Percentiles rank a stretch among this genome's conserved stretches.
phyloP scores from a whole-genome alignment of 2,797 vertebrate genomes.

The Halcyon leucocephala region DNA sequence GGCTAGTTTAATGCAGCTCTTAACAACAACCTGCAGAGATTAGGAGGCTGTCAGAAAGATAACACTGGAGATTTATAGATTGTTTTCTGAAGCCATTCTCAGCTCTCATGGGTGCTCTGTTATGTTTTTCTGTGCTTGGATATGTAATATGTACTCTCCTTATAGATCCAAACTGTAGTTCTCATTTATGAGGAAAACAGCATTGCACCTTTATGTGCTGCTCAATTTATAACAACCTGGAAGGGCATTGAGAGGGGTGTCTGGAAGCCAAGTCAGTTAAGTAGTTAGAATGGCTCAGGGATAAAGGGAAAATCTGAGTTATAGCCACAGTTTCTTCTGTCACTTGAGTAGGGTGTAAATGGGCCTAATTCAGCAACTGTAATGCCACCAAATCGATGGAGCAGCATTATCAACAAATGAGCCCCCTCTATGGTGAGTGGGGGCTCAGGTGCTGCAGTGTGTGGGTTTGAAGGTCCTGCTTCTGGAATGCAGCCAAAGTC shows the following conservation, averaged over 20 bases:
- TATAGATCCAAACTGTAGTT: not conserved
- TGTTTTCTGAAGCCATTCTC: slow-evolving; percentile 39
- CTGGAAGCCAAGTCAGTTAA: not conserved
- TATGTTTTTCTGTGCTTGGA: not conserved
- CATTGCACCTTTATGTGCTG: not conserved
- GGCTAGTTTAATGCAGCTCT: slow-evolving; percentile 40
- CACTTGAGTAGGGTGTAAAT: not conserved
- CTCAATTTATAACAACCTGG: not conserved
- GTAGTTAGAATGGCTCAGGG: not conserved
- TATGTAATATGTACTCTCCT: not conserved
- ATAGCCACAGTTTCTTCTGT: not conserved
- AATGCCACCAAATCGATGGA: not conserved
- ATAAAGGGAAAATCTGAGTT: not conserved
- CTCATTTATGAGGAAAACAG: not conserved
- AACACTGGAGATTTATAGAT: slow-evolving; percentile 33
- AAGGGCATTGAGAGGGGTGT: not conserved
- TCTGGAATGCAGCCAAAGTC: not conserved
- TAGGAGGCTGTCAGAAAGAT: slow-evolving; percentile 49
- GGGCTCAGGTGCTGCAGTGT: not conserved
- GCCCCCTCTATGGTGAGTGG: not conserved
- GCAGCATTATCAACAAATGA: slow-evolving; percentile 20
- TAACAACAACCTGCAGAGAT: slow-evolving; percentile 38
- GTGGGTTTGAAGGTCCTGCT: not conserved
- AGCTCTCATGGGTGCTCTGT: not conserved
- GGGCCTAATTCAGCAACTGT: not conserved